A percentile compares a stretch with the other conserved stretches of the same genome.
Evolutionary conservation across 1,140 invertebrate genomes (phyloP).

Genomic region (Elymnias hypermnestra): DNA sequence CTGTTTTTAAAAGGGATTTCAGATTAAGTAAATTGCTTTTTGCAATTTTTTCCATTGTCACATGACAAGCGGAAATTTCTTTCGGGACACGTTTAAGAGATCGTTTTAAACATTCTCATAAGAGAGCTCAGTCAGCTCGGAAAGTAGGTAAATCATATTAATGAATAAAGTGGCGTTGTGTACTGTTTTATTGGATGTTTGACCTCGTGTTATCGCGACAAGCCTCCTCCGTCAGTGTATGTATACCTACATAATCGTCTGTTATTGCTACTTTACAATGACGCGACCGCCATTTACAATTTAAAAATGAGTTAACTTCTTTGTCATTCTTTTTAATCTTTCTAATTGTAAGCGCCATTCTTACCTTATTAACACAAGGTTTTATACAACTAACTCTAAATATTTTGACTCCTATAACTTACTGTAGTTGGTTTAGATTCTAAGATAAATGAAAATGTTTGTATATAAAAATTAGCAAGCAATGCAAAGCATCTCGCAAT

Average conservation of each 20-base stretch:
- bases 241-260: slow-evolving; percentile 35
- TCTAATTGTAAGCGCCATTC: no score
- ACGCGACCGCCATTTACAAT: slow-evolving; percentile 16
- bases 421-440: no score
- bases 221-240: slow-evolving; percentile 41
- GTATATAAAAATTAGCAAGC: no score
- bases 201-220: slow-evolving; percentile 57
- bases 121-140: background rate
- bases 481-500: no score
- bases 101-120: slow-evolving; percentile 2
- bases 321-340: background rate
- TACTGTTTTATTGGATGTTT: slow-evolving; percentile 46
- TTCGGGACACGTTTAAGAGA: background rate
- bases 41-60: background rate
- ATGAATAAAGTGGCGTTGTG: slow-evolving; percentile 29
- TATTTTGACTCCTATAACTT: no score
- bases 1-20: background rate
- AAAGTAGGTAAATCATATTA: slow-evolving; percentile 37
- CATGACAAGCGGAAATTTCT: slow-evolving; percentile 1
- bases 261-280: slow-evolving; percentile 37
- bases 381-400: no score
- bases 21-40: background rate
- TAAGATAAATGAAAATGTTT: no score
- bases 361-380: no score
- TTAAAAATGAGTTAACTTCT: background rate